These are phyloP conservation scores for Hippocampus mohnikei DNA, from an alignment of 2,113 vertebrate species.

Conservation along the genomic window DNA sequence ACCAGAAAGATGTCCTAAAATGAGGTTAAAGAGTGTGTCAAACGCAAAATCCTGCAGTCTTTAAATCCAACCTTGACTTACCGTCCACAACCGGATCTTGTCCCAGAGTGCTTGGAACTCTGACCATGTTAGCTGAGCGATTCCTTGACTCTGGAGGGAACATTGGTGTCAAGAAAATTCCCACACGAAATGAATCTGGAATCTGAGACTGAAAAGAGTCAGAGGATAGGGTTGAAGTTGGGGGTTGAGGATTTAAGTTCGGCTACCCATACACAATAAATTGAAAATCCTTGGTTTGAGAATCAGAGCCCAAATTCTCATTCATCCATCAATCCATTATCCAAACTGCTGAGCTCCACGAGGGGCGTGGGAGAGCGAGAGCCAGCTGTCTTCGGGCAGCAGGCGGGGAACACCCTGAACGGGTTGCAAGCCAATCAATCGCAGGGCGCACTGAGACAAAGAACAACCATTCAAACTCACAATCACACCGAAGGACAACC, in stretches of 20 bases:
- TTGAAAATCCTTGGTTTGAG: neutral
- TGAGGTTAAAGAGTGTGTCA: slow-evolving; percentile 3
- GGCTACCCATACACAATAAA: neutral
- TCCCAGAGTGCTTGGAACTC: slow-evolving; percentile 69
- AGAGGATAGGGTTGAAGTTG: neutral
- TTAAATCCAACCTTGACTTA: slow-evolving; percentile 25
- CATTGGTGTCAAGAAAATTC: slow-evolving; percentile 45
- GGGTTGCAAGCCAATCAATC: no score
- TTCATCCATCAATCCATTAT: no score
- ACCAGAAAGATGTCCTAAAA: slow-evolving; percentile 68
- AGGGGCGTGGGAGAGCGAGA: no score
- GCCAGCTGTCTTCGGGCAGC: no score
- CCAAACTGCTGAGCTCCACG: no score
- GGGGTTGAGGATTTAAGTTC: neutral
- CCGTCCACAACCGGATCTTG: slow-evolving; percentile 69
- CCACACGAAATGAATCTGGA: neutral
- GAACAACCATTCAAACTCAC: no score
- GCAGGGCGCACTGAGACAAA: no score
- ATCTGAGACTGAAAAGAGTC: neutral
- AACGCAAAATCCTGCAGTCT: neutral
- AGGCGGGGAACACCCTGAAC: no score
- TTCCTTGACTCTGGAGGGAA: slow-evolving; percentile 55
- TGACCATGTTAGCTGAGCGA: slow-evolving; percentile 53
- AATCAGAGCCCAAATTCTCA: neutral
- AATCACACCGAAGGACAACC: no score